Conservation (phyloP, 35 echinoderm and acorn worm species). For the Ptychodera flava region DNA sequence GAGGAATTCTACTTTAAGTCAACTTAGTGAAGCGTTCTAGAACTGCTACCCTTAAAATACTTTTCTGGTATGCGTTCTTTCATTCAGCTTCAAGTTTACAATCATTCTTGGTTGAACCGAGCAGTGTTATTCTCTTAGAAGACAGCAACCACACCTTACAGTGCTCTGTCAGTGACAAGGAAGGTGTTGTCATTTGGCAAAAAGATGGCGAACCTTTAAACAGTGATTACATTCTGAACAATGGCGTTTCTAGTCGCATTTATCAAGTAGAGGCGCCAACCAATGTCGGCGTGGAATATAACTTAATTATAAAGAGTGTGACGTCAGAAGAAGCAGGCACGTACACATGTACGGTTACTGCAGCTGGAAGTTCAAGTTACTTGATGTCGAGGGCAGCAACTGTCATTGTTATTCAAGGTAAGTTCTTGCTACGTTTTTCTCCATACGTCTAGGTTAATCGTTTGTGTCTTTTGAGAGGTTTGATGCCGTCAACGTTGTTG, state of each 20-base stretch:
- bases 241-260: background rate
- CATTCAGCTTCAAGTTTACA: no score
- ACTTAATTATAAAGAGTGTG: conserved; percentile 45
- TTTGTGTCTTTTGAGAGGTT: no score
- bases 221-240: background rate
- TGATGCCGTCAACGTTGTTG: no score
- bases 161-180: background rate
- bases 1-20: no score
- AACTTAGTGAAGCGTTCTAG: no score
- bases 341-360: conserved; percentile 54
- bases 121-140: background rate
- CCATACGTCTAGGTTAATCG: no score
- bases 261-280: background rate
- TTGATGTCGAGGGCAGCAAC: conserved; percentile 56
- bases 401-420: conserved; percentile 46
- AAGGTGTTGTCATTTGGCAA: background rate
- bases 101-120: background rate
- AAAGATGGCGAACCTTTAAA: background rate
- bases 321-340: conserved; percentile 35
- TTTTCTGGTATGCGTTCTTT: no score
- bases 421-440: background rate
- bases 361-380: conserved; percentile 5
- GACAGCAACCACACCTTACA: background rate
- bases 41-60: no score
- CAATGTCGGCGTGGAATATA: conserved; percentile 65